Base-by-base conservation (phyloP, 2,797 vertebrate species). In the Lutjanus argentimaculatus region DNA sequence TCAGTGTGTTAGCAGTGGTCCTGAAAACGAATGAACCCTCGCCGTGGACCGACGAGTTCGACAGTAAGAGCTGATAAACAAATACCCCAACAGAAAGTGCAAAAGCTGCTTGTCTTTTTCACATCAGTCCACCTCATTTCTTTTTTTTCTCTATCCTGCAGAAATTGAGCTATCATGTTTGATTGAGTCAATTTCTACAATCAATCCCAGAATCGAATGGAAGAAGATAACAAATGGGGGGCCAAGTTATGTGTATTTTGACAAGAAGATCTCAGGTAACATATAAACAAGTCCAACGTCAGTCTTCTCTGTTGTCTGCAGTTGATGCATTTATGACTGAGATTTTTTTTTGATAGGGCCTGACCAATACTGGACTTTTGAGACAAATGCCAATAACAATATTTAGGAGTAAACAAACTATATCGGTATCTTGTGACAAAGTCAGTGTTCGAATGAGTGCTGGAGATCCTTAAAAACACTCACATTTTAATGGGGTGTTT, bases 41-140 rank as follows among this genome's bases (percentile, higher is more conserved):
- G 22, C 98, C 98, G 0, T 97, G 97, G 95, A 98, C 97, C n/a
- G 93, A 97, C 46, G 98, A 99, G 94, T 99, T 98, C 91, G 97
- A 97, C 85, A 96, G 98, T 99, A 96, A 98, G 98, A 93, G 69
- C 55, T 17, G 14, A 16, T 51, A 14, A 74, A 25, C 1, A 61
- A 53, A n/a, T 51, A 0, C 10, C 12, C 2, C 25, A 15, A 51
- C 9, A 21, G 45, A 40, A 77, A 55, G 11, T 16, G n/a, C n/a
- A 15, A 11, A 14, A 72, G 13, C 63, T 12, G 9, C 45, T 49
- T 8, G 8, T 19, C 36, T 22, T 19, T 49, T n/a, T 53, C 48
- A 80, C 45, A 30, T 58, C 10, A 14, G 30, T 55, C 11, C 11
- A 11, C 7, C 0, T 63, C 15, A 15, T 10, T 57, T 14, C 10